Evolutionary conservation across 2,113 vertebrate species (phyloP), one percentile per base, ranked within the genome.

Genomic region (Clupea harengus): DNA sequence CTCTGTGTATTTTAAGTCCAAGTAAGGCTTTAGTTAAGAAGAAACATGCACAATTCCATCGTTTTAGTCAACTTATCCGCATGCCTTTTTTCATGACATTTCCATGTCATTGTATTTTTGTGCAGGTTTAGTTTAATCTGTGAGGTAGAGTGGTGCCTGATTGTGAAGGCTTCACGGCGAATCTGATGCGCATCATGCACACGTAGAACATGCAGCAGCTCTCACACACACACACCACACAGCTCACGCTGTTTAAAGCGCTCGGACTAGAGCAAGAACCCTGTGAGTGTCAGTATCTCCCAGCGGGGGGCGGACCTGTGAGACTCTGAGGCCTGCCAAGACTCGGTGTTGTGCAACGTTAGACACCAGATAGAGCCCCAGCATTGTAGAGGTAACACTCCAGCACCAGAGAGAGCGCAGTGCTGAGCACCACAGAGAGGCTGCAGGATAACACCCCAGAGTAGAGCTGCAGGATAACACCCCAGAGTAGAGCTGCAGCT

Each of bases 41-140:
- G 67, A 75, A 78, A 78, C 72, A 78, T 39, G 28, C 72, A 78
- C 67, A 11, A 81, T 45, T 15, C 18, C 78, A 57, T 85, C 45
- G 67, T 46, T 75, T 11, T 49, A 20, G 22, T 10, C 32, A 45
- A 32, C 25, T 32, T 75, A 32, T 25, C 67, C 17, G 2, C 25
- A 17, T 86, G 49, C 17, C 32, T 64, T n/a, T n/a, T 7, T 72
- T 20, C 67, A 20, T 6, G 22, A n/a, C 17, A 32, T 49, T 49
- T n/a, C 45, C 22, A 28, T 13, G 15, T 28, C 0, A 0, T 81
- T 82, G 15, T 81, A 28, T 13, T 64, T 22, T 45, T 67, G 17
- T 45, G 2, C 13, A 18, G 47, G 60, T 45, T 84, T 6, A 47
- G 60, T 67, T 72, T 45, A 4, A 39, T 39, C 28, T 39, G 72